Evolutionary conservation across 1,140 invertebrate species (phyloP).

Genomic region (Dendroctonus valens): DNA sequence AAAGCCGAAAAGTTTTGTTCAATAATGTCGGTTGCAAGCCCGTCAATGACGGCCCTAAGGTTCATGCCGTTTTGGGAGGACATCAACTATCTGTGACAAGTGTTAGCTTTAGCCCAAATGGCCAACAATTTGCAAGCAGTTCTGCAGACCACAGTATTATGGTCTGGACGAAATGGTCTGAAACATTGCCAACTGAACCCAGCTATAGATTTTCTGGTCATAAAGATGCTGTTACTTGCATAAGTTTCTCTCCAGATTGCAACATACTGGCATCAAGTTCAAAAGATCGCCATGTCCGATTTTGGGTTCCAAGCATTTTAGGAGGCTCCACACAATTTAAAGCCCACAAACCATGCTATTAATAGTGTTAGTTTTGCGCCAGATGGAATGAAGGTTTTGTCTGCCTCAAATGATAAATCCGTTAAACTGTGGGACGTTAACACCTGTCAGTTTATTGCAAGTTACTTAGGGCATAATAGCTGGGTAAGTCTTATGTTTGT

Average conservation of each 20-base stretch:
- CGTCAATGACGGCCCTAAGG: slow-evolving; percentile 15
- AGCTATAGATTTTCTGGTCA: slow-evolving; percentile 69
- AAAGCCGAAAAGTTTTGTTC: no score
- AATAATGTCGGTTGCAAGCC: no score
- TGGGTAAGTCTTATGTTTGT: slow-evolving; percentile 65
- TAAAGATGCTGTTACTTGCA: no score
- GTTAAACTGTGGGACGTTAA: slow-evolving; percentile 71
- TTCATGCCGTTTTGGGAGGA: slow-evolving; percentile 59
- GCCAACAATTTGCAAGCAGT: slow-evolving; percentile 72
- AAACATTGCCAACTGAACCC: slow-evolving; percentile 53
- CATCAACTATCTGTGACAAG: slow-evolving; percentile 73
- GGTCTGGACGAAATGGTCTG: slow-evolving; percentile 69
- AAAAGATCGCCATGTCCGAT: slow-evolving; percentile 74
- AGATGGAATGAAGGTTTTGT: slow-evolving; percentile 71
- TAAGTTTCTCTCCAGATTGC: no score
- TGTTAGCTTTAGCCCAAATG: slow-evolving; percentile 73
- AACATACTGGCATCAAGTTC: slow-evolving; percentile 80
- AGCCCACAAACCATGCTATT: slow-evolving; percentile 75
- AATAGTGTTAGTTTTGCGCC: slow-evolving; percentile 77
- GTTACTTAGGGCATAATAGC: slow-evolving; percentile 79
- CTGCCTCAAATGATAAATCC: slow-evolving; percentile 86
- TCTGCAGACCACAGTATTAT: slow-evolving; percentile 76
- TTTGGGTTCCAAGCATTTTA: slow-evolving; percentile 82
- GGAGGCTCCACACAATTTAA: slow-evolving; percentile 75
- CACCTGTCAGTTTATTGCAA: slow-evolving; percentile 72